Conservation (phyloP, 2,888 invertebrate genomes). For the Dasypolia templi region DNA sequence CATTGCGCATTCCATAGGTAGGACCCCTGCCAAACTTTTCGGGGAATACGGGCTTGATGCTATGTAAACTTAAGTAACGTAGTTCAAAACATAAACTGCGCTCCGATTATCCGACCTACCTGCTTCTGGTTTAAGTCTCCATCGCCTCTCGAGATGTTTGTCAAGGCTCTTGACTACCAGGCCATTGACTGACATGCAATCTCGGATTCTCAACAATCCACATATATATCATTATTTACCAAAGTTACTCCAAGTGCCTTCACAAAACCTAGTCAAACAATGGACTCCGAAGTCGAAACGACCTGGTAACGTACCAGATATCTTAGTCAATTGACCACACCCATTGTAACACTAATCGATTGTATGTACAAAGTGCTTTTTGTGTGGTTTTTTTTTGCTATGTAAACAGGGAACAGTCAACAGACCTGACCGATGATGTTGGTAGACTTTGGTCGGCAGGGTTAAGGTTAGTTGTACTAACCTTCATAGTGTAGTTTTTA, state of each 20-base stretch:
- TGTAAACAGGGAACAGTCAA: conserved; percentile 42
- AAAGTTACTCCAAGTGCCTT: background rate
- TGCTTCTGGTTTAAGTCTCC: background rate
- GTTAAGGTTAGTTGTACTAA: conserved; percentile 17
- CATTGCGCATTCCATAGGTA: no score
- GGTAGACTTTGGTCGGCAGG: conserved; percentile 41
- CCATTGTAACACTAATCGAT: conserved; percentile 9
- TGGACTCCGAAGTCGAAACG: background rate
- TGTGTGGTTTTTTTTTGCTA: conserved; percentile 24
- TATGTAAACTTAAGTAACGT: no score
- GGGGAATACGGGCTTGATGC: no score
- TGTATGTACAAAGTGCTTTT: conserved; percentile 11
- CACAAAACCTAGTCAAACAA: background rate
- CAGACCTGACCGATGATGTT: conserved; percentile 38
- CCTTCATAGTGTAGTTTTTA: conserved; percentile 9
- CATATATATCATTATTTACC: background rate
- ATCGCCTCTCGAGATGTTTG: background rate
- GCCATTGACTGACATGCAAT: background rate
- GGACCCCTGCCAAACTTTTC: no score
- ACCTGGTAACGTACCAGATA: background rate
- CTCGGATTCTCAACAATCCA: background rate
- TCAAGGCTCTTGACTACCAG: background rate
- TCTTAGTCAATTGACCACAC: background rate
- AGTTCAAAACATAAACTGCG: background rate
- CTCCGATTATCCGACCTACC: background rate